Percentiles rank a stretch among this genome's conserved stretches.
These are phyloP conservation scores for Urocyon cinereoargenteus DNA, from an alignment of 2,797 vertebrate genomes.

Conservation along the genomic window DNA sequence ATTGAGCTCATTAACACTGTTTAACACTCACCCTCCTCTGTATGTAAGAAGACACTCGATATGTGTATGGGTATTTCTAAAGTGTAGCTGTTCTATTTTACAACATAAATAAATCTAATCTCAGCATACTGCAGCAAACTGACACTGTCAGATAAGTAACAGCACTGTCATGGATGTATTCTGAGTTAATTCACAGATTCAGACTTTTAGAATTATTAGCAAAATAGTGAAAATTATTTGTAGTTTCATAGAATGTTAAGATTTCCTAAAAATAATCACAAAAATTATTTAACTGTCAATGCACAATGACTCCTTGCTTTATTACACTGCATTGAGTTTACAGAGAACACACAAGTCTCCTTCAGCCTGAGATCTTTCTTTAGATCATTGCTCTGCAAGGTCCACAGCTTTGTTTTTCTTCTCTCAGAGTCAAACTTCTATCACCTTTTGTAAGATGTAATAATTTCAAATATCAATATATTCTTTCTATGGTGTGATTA, in stretches of 20 bases:
- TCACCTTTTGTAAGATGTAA: background rate
- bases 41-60: background rate
- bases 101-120: background rate
- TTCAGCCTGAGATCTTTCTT: background rate
- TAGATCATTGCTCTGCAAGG: background rate
- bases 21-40: background rate
- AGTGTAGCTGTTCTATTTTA: background rate
- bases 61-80: fast-evolving
- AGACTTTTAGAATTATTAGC: background rate
- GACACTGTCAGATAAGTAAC: background rate
- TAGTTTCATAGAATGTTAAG: background rate
- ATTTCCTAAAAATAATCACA: background rate
- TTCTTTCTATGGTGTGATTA: background rate
- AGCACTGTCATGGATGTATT: fast-evolving
- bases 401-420: background rate
- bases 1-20: fast-evolving
- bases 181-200: background rate
- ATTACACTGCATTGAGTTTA: fast-evolving
- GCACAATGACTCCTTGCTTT: background rate
- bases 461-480: background rate
- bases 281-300: background rate
- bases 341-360: background rate
- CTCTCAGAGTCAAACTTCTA: too few species aligned
- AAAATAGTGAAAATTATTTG: background rate
- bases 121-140: fast-evolving